Conservation (phyloP, 2,113 vertebrate genomes). For the Condylura cristata region DNA sequence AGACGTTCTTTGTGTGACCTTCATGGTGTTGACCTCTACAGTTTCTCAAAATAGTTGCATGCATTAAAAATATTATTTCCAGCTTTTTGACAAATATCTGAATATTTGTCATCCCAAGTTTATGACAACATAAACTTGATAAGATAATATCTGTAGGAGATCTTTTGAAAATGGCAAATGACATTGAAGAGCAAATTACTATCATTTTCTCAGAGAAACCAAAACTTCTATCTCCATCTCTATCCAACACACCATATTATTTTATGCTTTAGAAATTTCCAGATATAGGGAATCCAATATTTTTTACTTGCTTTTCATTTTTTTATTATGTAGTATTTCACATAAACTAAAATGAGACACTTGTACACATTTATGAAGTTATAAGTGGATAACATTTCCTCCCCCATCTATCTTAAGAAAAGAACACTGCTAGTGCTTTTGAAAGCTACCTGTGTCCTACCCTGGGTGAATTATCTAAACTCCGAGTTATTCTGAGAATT, state of each 20-base stretch:
- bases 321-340: background rate
- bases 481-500: slow-evolving; percentile 14
- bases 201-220: background rate
- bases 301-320: slow-evolving; percentile 3
- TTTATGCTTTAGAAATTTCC: slow-evolving; percentile 18
- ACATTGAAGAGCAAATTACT: background rate
- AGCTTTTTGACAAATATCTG: background rate
- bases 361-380: background rate
- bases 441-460: background rate
- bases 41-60: background rate
- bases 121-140: background rate
- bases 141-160: background rate
- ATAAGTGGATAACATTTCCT: background rate
- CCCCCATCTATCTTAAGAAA: background rate
- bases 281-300: background rate
- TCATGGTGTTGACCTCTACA: background rate
- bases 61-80: background rate
- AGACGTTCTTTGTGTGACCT: background rate
- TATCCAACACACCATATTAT: background rate
- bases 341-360: background rate
- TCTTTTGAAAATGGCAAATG: slow-evolving; percentile 6
- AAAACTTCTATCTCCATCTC: background rate
- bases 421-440: background rate
- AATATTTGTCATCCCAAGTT: background rate
- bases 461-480: background rate